Evolutionary conservation across 2,888 invertebrate species (phyloP), one percentile per base, ranked within the genome.

Genomic region (Watsonalla binaria): DNA sequence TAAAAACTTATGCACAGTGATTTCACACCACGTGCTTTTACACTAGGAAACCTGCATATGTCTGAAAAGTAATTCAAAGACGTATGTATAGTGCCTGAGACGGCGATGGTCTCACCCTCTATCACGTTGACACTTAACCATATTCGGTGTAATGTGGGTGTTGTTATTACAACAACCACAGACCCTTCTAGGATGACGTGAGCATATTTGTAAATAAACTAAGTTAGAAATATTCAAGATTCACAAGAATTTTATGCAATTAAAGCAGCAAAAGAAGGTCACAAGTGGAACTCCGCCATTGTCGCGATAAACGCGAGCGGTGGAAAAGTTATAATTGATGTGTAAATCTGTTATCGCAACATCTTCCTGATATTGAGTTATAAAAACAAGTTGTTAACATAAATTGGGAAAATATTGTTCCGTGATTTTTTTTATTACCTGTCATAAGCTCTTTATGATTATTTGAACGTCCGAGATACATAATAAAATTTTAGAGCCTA

Each of bases 361-460:
- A 68, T 72, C 72, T 77, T 61, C 62, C 76, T 70, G 78, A 80
- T 83, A 87, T 86, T 84, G 81, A 82, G 82, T 82, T 84, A 78
- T 86, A 86, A 88, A 81, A 86, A 84, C 72, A 84, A 79, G 84
- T 80, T 84, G 78, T 86, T 86, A 86, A 83, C 82, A 83, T 84
- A 86, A 89, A 89, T 88, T 84, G 84, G 80, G 87, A 85, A 86
- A 86, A 81, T 82, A 78, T 78, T 82, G 80, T 82, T 74, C 75
- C 76, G 66, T 76, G 74, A 72, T 76, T 66, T 80, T 80, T 78
- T 84, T 86, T 86, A 89, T 80, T 74, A 83, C 78, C 83, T 76
- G 79, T 76, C 81, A 79, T 88, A 84, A 88, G 81, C 80, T 76
- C 68, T 85, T 86, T 85, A 88, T 84, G 84, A 84, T 86, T 84